Base-by-base conservation (phyloP, 53 echinoderm and acorn worm species). In the Pentamera pediparva region DNA sequence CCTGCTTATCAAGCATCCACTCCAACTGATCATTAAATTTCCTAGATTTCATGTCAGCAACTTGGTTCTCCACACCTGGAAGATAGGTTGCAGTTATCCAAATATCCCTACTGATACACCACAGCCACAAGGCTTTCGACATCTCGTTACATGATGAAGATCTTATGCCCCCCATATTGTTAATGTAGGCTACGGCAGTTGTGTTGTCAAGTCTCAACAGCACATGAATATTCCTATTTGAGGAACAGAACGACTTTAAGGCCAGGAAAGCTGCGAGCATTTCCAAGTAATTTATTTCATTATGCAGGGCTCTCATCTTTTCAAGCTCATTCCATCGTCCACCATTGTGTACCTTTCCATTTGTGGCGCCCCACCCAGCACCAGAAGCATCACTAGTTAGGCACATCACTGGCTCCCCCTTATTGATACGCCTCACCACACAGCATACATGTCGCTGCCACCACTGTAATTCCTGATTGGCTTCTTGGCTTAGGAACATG, bases 111-210 rank as follows among this genome's bases (percentile, higher is more conserved):
- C 50, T 20, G 20, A 65, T 65, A 38, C 83, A 79, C 88, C 79
- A 88, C 38, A 78, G 41, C 87, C 87, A 79, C 45, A 86, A 40
- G 8, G 17, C 2, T 27, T 80, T 28, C 12, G 82, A 81, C 24
- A 87, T 39, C 39, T 78, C 22, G 21, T 75, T 55, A 4, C 83
- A 41, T 21, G 21, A n/a, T 22, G 36, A 49, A 25, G 78, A 53
- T 37, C 70, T 61, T 24, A 69, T 82, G 8, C 80, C 88, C 41
- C 83, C 88, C 69, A 67, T n/a, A n/a, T n/a, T n/a, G n/a, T n/a
- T n/a, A n/a, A n/a, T n/a, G n/a, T n/a, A n/a, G n/a, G n/a, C n/a
- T 84, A 87, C 49, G 24, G 87, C 87, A 58, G 87, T 87, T 0
- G 83, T 83, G 39, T 87, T 83, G 75, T 87, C 87, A n/a, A 76